Evolutionary conservation across 1,140 invertebrate genomes (phyloP), one percentile per base, ranked within the genome.

Genomic region (Nymphalis io): DNA sequence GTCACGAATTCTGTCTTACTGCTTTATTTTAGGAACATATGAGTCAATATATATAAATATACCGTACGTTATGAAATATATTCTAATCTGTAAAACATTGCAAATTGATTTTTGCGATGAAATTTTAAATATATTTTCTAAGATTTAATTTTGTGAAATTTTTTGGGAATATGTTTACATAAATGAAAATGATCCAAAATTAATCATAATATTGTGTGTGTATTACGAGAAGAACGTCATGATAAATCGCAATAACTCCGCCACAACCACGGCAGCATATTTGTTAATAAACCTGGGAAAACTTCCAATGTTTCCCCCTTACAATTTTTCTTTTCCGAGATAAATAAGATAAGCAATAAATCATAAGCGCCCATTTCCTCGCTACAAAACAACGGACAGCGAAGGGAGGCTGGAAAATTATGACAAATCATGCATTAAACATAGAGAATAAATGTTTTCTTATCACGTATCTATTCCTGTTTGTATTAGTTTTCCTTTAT

Each of bases 341-440:
- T 90, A 87, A 88, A 90, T 89, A 90, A 88, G 88, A 91, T 82
- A 82, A 78, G 75, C 76, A 65, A 87, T 91, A 90, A 88, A 90
- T 91, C 87, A 89, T 87, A 79, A 73, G 76, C 81, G 87, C 81
- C 84, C 80, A 88, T 91, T 87, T 87, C 83, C 79, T 81, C 81
- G 79, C 76, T 80, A 89, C 87, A 86, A 90, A 89, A 90, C 88
- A 91, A 91, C 83, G 81, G 78, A 78, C 75, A 77, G 76, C 74
- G 74, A 72, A 80, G 85, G 86, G 85, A 84, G 85, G 84, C 78
- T 78, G 85, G 84, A 77, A 85, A 91, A 91, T 90, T 91, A 90
- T 88, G 88, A 91, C 88, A 91, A 91, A 91, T 90, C 89, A 91
- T 91, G 89, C 88, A 91, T 91, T 91, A 91, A 91, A 91, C 89